Percentiles rank a stretch among this genome's conserved stretches.
Conservation (phyloP, 1,140 invertebrate genomes). For the Lepeophtheirus salmonis region DNA sequence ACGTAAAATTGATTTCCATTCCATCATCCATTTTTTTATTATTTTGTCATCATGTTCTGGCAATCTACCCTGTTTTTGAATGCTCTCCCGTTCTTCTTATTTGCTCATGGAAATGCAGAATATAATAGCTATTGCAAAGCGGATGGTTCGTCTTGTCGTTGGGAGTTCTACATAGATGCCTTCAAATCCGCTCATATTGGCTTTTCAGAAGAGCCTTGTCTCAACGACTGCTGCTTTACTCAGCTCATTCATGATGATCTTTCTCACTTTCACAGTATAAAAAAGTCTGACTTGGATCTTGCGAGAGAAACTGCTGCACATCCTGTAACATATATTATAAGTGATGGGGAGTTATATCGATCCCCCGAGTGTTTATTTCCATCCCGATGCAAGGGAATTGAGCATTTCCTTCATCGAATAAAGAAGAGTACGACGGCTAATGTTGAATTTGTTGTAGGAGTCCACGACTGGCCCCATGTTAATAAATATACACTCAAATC, state of each 20-base stretch:
- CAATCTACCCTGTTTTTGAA: neutral
- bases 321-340: slow-evolving; percentile 59
- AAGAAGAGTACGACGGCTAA: slow-evolving; percentile 30
- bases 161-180: neutral
- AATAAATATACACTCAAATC: slow-evolving; percentile 28
- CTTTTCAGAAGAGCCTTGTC: neutral
- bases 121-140: neutral
- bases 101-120: neutral
- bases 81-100: neutral
- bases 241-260: neutral
- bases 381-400: slow-evolving; percentile 66
- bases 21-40: neutral
- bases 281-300: neutral
- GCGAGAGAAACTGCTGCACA: neutral
- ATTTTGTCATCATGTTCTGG: neutral
- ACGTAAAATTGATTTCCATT: neutral
- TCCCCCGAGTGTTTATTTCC: slow-evolving; percentile 75
- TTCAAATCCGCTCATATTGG: neutral
- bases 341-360: slow-evolving; percentile 56
- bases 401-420: slow-evolving; percentile 48
- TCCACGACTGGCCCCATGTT: slow-evolving; percentile 76
- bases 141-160: neutral
- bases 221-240: neutral
- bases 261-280: neutral
- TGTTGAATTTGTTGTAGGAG: slow-evolving; percentile 72